Percentiles rank a stretch among this genome's conserved stretches.
Conservation (phyloP, 1,140 invertebrate genomes). For the Ptiloglossa arizonensis region DNA sequence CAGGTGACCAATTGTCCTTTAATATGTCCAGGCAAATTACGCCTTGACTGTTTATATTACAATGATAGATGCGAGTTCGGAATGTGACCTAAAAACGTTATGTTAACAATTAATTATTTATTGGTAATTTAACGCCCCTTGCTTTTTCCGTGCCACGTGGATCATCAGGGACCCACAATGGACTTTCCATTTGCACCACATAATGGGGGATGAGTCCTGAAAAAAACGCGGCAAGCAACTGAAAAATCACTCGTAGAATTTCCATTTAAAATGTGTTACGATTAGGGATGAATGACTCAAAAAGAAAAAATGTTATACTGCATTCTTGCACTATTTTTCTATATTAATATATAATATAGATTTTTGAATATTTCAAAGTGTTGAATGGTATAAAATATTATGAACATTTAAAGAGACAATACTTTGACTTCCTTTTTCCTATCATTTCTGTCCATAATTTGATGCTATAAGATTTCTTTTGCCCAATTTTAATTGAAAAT, state of each 20-base stretch:
- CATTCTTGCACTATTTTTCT: background rate
- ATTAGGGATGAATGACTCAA: background rate
- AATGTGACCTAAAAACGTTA: slow-evolving; percentile 92
- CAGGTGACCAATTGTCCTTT: slow-evolving; percentile 98
- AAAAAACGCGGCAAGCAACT: background rate
- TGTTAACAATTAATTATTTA: slow-evolving; percentile 17
- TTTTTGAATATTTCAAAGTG: background rate
- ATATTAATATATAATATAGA: background rate
- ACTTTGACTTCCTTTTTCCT: background rate
- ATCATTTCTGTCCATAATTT: background rate
- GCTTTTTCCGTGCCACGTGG: background rate
- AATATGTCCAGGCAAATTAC: slow-evolving; percentile 97
- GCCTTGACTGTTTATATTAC: slow-evolving; percentile 98
- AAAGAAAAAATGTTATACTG: background rate
- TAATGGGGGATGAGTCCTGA: background rate
- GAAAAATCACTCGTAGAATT: background rate
- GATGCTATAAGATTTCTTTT: background rate
- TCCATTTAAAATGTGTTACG: background rate
- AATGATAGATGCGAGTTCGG: slow-evolving; percentile 97
- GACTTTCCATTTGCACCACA: background rate
- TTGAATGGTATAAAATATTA: background rate
- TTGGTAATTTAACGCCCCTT: background rate
- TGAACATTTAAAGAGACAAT: background rate
- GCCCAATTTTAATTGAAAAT: background rate
- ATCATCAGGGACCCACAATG: background rate